phyloP scores from a whole-genome alignment of 2,113 vertebrate genomes.

The Gymnogyps californianus region DNA sequence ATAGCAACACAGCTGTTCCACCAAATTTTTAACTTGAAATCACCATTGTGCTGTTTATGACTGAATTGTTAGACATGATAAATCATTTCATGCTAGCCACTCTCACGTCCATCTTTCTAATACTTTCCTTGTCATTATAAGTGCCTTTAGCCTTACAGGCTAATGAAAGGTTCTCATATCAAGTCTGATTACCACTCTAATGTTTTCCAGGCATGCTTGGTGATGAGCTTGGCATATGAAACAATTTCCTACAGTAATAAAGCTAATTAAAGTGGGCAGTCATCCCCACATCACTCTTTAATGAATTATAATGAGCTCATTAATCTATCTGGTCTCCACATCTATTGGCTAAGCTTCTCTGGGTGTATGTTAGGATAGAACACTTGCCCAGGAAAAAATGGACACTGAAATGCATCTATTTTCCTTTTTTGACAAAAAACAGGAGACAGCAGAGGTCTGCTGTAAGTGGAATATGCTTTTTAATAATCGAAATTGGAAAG shows the following conservation, averaged over 20 bases:
- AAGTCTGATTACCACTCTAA: slow-evolving; percentile 65
- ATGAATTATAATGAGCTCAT: slow-evolving; percentile 80
- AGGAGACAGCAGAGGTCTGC: background rate
- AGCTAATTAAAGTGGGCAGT: slow-evolving; percentile 80
- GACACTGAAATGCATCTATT: background rate
- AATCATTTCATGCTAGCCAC: slow-evolving; percentile 17
- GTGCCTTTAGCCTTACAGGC: slow-evolving; percentile 49
- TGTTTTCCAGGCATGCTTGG: slow-evolving; percentile 73
- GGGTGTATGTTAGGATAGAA: background rate
- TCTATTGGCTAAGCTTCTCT: slow-evolving; percentile 44
- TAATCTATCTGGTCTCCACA: slow-evolving; percentile 63
- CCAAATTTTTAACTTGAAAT: background rate
- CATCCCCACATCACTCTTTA: slow-evolving; percentile 74
- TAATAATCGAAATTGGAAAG: background rate
- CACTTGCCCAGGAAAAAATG: background rate
- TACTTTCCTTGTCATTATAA: slow-evolving; percentile 46
- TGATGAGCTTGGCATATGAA: slow-evolving; percentile 74
- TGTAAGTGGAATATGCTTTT: background rate
- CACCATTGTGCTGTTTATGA: slow-evolving; percentile 9
- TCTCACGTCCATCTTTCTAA: slow-evolving; percentile 41
- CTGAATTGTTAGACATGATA: slow-evolving; percentile 40
- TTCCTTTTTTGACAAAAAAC: background rate
- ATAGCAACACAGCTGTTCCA: slow-evolving; percentile 1
- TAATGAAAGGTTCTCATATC: slow-evolving; percentile 68
- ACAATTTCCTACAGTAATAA: slow-evolving; percentile 79